Percentiles rank a stretch among this genome's conserved stretches.
Conservation (phyloP, 2,797 vertebrate genomes). For the Paratrypauchen microcephalus region DNA sequence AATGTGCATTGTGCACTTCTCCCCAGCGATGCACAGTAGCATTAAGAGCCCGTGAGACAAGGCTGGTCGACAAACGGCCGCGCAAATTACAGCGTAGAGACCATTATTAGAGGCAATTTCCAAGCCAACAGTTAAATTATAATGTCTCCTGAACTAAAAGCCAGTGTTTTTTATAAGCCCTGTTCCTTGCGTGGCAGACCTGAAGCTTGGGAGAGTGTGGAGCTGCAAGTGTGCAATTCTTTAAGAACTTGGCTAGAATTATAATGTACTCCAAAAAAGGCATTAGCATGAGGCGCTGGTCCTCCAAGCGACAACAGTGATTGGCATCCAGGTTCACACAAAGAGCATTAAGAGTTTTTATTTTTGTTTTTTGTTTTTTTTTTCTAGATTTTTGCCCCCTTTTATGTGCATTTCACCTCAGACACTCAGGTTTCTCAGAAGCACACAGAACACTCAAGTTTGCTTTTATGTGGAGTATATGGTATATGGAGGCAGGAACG, state of each 20-base stretch:
- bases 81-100: constrained; percentile 67
- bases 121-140: constrained; percentile 64
- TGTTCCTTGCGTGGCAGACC: constrained; percentile 21
- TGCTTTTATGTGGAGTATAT: constrained; percentile 62
- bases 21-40: constrained; percentile 37
- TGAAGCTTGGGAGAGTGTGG: constrained; percentile 18
- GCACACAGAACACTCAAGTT: constrained; percentile 41
- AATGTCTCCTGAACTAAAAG: constrained; percentile 59
- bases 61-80: constrained; percentile 56
- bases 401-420: constrained; percentile 36
- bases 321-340: constrained; percentile 50
- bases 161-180: constrained; percentile 38
- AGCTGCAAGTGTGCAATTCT: constrained; percentile 40
- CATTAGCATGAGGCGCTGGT: constrained; percentile 38
- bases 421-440: constrained; percentile 39
- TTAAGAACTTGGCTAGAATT: constrained; percentile 45
- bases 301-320: constrained; percentile 51
- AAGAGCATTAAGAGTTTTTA: constrained; percentile 48
- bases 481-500: constrained; percentile 44
- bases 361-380: constrained; percentile 31
- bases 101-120: constrained; percentile 67
- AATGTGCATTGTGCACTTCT: constrained; percentile 31
- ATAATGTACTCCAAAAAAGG: constrained; percentile 37
- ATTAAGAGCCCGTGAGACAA: constrained; percentile 56
- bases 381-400: constrained; percentile 32